These are phyloP conservation scores for Tinamus major DNA, from an alignment of 2,797 vertebrate genomes.

Conservation along the genomic window DNA sequence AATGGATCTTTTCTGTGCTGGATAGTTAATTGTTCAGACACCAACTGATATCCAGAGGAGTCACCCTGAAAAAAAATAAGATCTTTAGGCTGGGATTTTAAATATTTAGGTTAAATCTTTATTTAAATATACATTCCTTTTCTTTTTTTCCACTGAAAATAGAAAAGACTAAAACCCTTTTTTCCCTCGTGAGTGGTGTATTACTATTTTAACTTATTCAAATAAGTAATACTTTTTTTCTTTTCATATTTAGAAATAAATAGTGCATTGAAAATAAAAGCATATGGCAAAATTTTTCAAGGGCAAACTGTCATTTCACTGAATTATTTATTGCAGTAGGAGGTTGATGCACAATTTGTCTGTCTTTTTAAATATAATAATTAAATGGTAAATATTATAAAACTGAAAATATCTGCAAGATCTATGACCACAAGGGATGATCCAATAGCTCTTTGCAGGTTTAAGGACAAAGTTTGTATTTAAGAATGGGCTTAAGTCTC, in stretches of 20 bases:
- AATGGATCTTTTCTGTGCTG: neutral
- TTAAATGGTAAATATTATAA: neutral
- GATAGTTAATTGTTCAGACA: neutral
- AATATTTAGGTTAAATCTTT: neutral
- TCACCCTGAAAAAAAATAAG: accelerated
- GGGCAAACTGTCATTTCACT: neutral
- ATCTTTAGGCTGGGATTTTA: neutral
- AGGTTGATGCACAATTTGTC: neutral
- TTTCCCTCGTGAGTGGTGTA: neutral
- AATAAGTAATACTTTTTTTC: neutral
- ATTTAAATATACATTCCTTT: neutral
- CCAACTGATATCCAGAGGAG: neutral
- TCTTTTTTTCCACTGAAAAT: neutral
- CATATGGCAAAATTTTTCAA: neutral
- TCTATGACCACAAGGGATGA: neutral
- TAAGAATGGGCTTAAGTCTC: neutral
- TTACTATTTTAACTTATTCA: neutral
- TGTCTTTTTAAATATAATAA: neutral
- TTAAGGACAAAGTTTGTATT: neutral
- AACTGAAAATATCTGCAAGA: neutral
- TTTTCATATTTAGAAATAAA: neutral
- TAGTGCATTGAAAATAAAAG: neutral
- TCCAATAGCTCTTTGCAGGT: neutral
- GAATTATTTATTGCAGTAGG: neutral
- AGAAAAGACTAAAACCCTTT: accelerated